Evolutionary conservation across 1,140 invertebrate genomes (phyloP), one percentile per base, ranked within the genome.

Genomic region (Panagrolaimus sp.): DNA sequence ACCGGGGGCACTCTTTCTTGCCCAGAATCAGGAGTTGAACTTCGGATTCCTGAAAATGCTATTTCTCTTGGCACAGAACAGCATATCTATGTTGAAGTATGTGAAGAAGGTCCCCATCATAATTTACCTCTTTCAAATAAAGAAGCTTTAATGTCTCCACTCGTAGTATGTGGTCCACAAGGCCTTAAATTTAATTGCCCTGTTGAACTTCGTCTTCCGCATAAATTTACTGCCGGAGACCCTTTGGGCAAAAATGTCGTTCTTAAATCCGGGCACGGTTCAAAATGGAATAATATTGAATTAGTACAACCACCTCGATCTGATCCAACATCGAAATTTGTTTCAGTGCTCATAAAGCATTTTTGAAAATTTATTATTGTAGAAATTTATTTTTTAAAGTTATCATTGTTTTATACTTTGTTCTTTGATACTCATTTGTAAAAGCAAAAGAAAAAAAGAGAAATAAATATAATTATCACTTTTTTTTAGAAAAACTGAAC

Each of bases 111-210:
- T 2, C 31, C 7, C 90, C 91, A 67, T n/a, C 87, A 92, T 84
- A 90, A 92, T 86, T 88, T 89, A 85, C 89, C 91, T 27, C 91
- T 91, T 87, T 90, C 91, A 91, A 88, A 84, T 82, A 78, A 92
- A 88, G 92, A 94, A 87, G 90, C 90, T 47, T 88, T 94, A 85
- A 86, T 93, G 63, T 92, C 91, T 79, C 93, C 93, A 53, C 86
- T 95, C 73, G 91, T 95, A 74, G 92, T 95, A 89, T 95, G 92
- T 86, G 93, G 93, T 63, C 93, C 93, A 11, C 90, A 92, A 85
- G 92, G 92, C 66, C 87, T 93, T 66, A 88, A 90, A 82, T 96
- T 96, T 85, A 84, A 89, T 38, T 88, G 88, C 75, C 91, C 92
- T 16, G 91, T 96, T 72, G 92, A 93, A 79, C 86, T 96, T 31